Conservation (phyloP, 2,888 invertebrate species). For the Diachrysia chrysitis region DNA sequence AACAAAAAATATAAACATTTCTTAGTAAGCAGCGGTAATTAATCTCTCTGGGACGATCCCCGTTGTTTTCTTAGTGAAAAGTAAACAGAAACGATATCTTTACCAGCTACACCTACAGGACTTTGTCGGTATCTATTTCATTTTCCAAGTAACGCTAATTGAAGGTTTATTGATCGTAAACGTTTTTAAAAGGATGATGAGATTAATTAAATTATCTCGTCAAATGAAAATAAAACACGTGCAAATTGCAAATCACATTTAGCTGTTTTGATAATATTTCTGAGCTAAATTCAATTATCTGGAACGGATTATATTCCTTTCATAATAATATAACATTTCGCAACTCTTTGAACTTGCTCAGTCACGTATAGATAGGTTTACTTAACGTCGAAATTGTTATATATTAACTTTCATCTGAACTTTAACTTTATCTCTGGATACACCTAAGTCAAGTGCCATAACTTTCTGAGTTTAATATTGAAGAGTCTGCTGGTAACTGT, state of each 20-base stretch:
- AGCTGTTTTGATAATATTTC: conserved; percentile 35
- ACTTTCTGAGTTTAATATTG: conserved; percentile 38
- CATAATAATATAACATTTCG: conserved; percentile 15
- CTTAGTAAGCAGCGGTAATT: background rate
- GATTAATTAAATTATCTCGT: background rate
- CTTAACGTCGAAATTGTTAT: conserved; percentile 26
- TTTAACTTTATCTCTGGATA: conserved; percentile 40
- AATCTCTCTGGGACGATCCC: conserved; percentile 7
- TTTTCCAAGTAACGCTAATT: conserved; percentile 8
- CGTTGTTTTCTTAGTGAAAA: conserved; percentile 11
- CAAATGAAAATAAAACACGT: conserved; percentile 19
- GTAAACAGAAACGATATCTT: conserved; percentile 2
- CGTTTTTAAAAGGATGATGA: conserved; percentile 13
- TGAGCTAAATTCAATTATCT: conserved; percentile 32
- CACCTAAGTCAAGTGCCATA: conserved; percentile 31
- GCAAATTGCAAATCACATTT: conserved; percentile 38
- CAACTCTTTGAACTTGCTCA: conserved; percentile 33
- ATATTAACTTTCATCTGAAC: conserved; percentile 39
- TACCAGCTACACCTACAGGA: background rate
- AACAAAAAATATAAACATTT: conserved; percentile 12
- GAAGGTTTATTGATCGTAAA: background rate
- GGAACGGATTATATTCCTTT: conserved; percentile 12
- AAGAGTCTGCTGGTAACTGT: conserved; percentile 15
- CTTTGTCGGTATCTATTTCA: background rate
- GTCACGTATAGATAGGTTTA: conserved; percentile 24